A percentile compares a stretch with the other conserved stretches of the same genome.
Conservation (phyloP, 2,888 invertebrate species). For the Polylopha cassiicola region DNA sequence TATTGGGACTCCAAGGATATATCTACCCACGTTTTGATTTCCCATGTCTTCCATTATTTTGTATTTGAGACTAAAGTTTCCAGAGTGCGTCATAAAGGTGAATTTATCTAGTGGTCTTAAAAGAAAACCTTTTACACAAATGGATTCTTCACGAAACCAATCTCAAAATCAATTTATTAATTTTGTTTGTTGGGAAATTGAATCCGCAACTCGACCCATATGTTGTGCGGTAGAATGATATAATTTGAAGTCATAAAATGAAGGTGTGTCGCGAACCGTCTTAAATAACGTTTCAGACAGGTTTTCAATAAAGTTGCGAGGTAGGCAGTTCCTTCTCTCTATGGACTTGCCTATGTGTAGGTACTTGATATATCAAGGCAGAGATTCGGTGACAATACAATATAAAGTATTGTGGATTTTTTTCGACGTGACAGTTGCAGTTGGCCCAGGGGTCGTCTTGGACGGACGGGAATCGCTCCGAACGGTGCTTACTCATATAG, state of each 20-base stretch:
- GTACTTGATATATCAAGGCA: conserved; percentile 14
- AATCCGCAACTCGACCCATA: conserved; percentile 17
- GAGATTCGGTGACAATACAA: conserved; percentile 1
- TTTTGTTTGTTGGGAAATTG: conserved; percentile 17
- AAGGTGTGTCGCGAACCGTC: conserved; percentile 21
- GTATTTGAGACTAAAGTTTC: too few species aligned
- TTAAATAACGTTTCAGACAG: conserved; percentile 39
- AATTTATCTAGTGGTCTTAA: too few species aligned
- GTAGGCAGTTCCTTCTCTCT: conserved; percentile 12
- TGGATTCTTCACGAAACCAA: too few species aligned
- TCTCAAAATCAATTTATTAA: too few species aligned
- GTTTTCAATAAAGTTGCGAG: conserved; percentile 42
- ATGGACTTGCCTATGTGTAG: conserved; percentile 15
- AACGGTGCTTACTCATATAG: too few species aligned
- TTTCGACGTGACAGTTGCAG: conserved; percentile 1
- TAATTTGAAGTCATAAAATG: conserved; percentile 21
- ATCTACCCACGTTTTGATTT: too few species aligned
- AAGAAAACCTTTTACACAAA: too few species aligned
- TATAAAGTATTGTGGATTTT: conserved; percentile 7
- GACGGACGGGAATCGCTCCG: too few species aligned
- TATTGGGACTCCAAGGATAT: too few species aligned
- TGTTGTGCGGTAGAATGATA: conserved; percentile 18
- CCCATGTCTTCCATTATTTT: too few species aligned
- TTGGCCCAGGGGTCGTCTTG: conserved; percentile 1
- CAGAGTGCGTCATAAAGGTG: too few species aligned